Evolutionary conservation across 1,140 invertebrate species (phyloP).

Genomic region (Philaenus spumarius): DNA sequence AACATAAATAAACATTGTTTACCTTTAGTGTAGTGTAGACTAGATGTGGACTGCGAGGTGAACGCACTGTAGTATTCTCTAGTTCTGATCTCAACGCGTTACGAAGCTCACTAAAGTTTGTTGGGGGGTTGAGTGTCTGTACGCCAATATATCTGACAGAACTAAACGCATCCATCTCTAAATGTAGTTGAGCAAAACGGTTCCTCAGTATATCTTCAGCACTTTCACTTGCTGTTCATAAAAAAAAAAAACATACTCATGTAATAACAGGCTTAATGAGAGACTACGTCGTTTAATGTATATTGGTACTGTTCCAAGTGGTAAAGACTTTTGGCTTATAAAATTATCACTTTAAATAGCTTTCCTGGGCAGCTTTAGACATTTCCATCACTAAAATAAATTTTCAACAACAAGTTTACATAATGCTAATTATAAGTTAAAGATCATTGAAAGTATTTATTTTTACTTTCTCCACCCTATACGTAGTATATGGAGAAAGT

Average conservation of each 20-base stretch:
- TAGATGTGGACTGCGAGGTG: conserved; percentile 54
- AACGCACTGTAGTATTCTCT: conserved; percentile 59
- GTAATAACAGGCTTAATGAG: no score
- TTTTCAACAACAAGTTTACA: no score
- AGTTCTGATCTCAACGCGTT: conserved; percentile 50
- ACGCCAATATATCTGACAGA: conserved; percentile 65
- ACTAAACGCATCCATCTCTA: conserved; percentile 64
- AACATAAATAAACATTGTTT: conserved; percentile 26
- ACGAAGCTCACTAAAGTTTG: conserved; percentile 49
- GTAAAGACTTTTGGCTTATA: no score
- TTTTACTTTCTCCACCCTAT: no score
- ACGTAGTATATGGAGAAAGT: no score
- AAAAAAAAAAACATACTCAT: conserved; percentile 5
- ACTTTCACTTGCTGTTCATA: conserved; percentile 47
- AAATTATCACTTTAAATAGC: no score
- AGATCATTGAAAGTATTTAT: no score
- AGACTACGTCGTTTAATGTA: no score
- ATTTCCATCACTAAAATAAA: no score
- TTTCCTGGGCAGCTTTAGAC: no score
- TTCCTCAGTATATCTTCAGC: conserved; percentile 58
- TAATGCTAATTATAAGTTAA: no score
- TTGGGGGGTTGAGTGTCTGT: conserved; percentile 44
- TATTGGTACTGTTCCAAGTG: no score
- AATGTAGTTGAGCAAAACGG: conserved; percentile 53
- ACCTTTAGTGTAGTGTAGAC: conserved; percentile 62